Base-by-base conservation (phyloP, 2,113 vertebrate genomes). In the Centropristis striata region DNA sequence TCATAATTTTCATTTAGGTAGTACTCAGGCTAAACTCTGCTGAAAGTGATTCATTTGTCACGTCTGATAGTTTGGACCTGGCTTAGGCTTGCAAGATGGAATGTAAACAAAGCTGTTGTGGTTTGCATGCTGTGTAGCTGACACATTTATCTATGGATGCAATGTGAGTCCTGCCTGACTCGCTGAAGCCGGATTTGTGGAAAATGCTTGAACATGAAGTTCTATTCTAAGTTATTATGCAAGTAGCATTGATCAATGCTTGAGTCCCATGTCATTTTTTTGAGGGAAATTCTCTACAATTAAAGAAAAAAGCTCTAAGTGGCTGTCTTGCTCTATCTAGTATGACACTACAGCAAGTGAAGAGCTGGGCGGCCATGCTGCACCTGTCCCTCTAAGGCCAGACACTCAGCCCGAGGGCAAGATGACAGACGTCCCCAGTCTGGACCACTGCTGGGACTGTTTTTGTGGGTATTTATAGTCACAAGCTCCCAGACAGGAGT, bases 401-500 rank as follows among this genome's bases (percentile, higher is more conserved):
- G 83, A 91, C 23, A 21, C 66, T 54, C 23, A 0, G 50, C 84
- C 79, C 47, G 66, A 23, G 44, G 75, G 67, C 75, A 49, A 49
- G 27, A 72, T 80, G 84, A 89, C 47, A 57, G 73, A 89, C 88
- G 80, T 58, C 86, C 65, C 71, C 42, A 41, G 78, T 81, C 83
- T 61, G 83, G 86, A 84, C 68, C 42, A 32, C 85, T 63, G 74
- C 60, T 59, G 44, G n/a, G 58, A 27, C 25, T 78, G 70, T 36
- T 65, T 76, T 58, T 71, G 69, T 2, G 25, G 12, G 54, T 90
- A 90, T 92, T 90, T 86, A 86, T 93, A 93, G 80, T 71, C 42
- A 27, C 55, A 42, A 84, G 82, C 37, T 65, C 27, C 28, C 37
- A 65, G 72, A 61, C 27, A 44, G 64, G 61, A 75, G 78, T 63